Conservation (phyloP, 2,797 vertebrate genomes). For the Microhierax caerulescens region DNA sequence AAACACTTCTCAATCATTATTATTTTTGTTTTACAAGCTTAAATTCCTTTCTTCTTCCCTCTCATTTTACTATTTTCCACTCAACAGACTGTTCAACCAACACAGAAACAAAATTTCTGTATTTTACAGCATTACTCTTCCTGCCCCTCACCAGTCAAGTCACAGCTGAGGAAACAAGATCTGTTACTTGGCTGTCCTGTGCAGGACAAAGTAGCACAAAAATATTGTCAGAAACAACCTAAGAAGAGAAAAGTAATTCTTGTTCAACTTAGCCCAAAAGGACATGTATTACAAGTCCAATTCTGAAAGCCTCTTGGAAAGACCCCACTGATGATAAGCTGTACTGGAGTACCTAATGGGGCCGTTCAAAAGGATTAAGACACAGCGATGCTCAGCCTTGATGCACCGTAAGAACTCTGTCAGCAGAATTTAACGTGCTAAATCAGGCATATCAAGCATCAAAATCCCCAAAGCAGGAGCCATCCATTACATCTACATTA, state of each 20-base stretch:
- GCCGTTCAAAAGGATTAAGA: neutral
- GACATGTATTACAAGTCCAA: neutral
- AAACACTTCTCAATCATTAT: neutral
- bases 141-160: neutral
- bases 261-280: neutral
- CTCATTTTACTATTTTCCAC: neutral
- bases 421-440: neutral
- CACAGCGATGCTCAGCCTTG: neutral
- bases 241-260: neutral
- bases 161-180: neutral
- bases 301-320: neutral
- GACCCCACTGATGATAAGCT: neutral
- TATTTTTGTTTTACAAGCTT: neutral
- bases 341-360: neutral
- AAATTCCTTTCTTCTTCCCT: neutral
- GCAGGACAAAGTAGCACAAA: neutral
- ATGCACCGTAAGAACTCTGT: neutral
- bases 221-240: neutral
- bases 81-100: neutral
- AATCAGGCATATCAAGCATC: neutral
- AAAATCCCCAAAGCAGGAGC: neutral
- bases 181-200: neutral
- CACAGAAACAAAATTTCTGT: neutral
- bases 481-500: neutral
- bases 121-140: neutral